Percentiles rank a stretch among this genome's conserved stretches.
Conservation (phyloP, 2,113 vertebrate genomes). For the Ptyas mucosa region DNA sequence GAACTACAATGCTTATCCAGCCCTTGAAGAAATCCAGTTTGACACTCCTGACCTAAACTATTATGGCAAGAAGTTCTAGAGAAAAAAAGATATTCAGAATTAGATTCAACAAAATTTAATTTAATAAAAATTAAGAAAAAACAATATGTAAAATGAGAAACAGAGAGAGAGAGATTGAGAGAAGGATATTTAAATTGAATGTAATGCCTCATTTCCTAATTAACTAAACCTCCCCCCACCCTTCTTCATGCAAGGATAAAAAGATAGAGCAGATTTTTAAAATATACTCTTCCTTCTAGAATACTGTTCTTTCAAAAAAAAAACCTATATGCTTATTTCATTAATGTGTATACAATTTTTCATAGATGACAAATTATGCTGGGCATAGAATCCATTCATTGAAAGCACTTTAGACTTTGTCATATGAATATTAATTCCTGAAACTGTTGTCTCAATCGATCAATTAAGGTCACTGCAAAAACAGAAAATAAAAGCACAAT, state of each 20-base stretch:
- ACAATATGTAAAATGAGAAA: background rate
- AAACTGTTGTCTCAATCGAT: background rate
- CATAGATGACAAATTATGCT: background rate
- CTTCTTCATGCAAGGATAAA: background rate
- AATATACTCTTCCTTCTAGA: background rate
- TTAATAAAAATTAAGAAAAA: background rate
- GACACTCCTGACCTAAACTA: background rate
- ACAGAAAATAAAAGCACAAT: constrained; percentile 12
- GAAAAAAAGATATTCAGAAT: background rate
- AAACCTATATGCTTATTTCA: background rate
- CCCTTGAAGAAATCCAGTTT: no score
- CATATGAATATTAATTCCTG: constrained; percentile 1
- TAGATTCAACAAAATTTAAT: background rate
- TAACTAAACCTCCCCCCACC: background rate
- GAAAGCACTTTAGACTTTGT: background rate
- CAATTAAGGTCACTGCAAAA: constrained; percentile 8
- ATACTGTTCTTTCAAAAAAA: background rate
- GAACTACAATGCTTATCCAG: no score
- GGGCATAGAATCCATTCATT: constrained; percentile 6
- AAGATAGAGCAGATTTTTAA: background rate
- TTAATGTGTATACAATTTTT: background rate
- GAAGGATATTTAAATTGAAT: background rate
- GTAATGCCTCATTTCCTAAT: background rate
- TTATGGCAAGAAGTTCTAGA: background rate
- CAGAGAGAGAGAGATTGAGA: background rate